Percentiles rank a stretch among this genome's conserved stretches.
phyloP scores from a whole-genome alignment of 2,797 vertebrate species.

The Ciconia nigra region DNA sequence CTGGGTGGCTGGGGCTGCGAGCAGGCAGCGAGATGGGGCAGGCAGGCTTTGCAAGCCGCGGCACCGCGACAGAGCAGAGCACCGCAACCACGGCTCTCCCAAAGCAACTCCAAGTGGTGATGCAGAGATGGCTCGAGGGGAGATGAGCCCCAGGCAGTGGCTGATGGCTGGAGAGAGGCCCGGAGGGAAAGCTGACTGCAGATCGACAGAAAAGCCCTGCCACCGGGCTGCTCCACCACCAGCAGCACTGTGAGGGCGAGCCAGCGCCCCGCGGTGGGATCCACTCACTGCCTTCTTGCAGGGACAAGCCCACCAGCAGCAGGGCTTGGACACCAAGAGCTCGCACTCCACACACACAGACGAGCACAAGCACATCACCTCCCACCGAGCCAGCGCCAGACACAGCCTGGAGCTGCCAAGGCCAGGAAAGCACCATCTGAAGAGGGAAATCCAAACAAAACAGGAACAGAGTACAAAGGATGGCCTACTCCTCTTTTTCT shows the following conservation, averaged over 20 bases:
- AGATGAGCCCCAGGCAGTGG: neutral
- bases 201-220: neutral
- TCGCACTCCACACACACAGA: neutral
- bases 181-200: neutral
- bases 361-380: neutral
- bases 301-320: neutral
- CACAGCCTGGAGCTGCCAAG: neutral
- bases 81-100: neutral
- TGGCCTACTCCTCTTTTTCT: slow-evolving; percentile 93
- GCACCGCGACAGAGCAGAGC: neutral
- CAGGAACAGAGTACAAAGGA: slow-evolving; percentile 19
- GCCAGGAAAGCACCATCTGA: neutral
- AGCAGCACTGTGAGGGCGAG: neutral
- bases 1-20: neutral
- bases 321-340: neutral
- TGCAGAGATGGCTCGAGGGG: neutral
- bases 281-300: neutral
- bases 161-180: neutral
- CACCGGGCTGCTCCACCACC: fast-evolving
- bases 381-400: neutral
- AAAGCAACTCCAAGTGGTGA: fast-evolving
- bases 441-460: neutral
- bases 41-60: fast-evolving
- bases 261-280: fast-evolving
- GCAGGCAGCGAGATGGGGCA: neutral